Evolutionary conservation across 2,888 invertebrate genomes (phyloP).

Genomic region (Gibbula magus): DNA sequence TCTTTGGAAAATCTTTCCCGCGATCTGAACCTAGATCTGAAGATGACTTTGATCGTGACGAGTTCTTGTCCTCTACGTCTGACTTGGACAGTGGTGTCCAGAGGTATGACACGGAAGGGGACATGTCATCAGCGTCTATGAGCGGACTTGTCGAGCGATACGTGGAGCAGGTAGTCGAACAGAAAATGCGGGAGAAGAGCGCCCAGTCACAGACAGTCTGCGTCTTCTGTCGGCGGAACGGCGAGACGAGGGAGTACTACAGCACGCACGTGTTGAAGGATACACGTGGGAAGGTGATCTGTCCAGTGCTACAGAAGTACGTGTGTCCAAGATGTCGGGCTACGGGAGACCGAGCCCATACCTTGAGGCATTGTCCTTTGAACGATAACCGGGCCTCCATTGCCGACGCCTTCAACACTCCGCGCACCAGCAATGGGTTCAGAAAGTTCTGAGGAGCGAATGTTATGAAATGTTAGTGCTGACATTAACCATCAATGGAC

Average conservation of each 20-base stretch:
- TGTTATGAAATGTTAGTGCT: no score
- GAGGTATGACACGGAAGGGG: no score
- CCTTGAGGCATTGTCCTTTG: constrained; percentile 83
- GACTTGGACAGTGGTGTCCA: background rate
- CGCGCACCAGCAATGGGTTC: background rate
- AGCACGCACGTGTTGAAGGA: constrained; percentile 82
- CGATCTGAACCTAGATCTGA: no score
- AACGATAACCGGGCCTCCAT: constrained; percentile 22
- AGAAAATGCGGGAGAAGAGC: background rate
- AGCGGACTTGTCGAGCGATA: background rate
- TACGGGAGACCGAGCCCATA: constrained; percentile 84
- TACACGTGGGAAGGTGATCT: constrained; percentile 80
- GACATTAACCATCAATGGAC: no score
- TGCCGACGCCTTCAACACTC: constrained; percentile 5
- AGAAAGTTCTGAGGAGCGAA: background rate
- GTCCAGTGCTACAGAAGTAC: constrained; percentile 85
- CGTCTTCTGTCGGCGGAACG: constrained; percentile 87
- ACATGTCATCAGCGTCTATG: background rate
- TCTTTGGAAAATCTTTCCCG: no score
- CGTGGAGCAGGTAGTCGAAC: background rate
- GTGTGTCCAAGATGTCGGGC: constrained; percentile 84
- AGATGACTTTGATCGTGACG: background rate
- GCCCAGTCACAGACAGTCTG: constrained; percentile 73
- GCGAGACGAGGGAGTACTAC: constrained; percentile 82
- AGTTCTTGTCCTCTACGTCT: background rate